Conservation (phyloP, 1,140 invertebrate genomes). For the Drosophila malerkotliana region DNA sequence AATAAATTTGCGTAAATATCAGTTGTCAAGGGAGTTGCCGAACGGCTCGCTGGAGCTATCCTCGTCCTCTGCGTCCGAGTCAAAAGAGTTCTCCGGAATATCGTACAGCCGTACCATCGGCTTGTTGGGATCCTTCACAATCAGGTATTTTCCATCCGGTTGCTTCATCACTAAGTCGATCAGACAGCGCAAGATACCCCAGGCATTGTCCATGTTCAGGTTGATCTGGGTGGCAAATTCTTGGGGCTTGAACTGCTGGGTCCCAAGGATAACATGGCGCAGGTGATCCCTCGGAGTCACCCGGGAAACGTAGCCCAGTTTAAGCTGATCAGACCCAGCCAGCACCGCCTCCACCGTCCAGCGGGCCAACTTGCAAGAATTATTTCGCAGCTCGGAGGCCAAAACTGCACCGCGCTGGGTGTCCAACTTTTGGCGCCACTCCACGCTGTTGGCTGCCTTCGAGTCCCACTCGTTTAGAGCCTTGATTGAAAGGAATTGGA, state of each 20-base stretch:
- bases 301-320: slow-evolving; percentile 99
- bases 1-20: slow-evolving; percentile 12
- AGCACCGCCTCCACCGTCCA: slow-evolving; percentile 99
- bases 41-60: slow-evolving; percentile 88
- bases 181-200: slow-evolving; percentile 98
- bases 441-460: slow-evolving; percentile 96
- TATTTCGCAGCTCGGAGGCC: slow-evolving; percentile 99
- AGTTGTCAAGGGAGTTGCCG: slow-evolving; percentile 12
- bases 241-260: slow-evolving; percentile 98
- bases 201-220: slow-evolving; percentile 99
- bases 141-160: slow-evolving; percentile 97
- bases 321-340: slow-evolving; percentile 98
- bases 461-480: slow-evolving; percentile 99
- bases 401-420: slow-evolving; percentile 98
- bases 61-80: slow-evolving; percentile 93
- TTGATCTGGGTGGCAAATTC: slow-evolving; percentile 99
- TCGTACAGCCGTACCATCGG: slow-evolving; percentile 97
- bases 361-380: slow-evolving; percentile 99
- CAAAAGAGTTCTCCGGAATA: slow-evolving; percentile 98
- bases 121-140: slow-evolving; percentile 99
- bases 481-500: slow-evolving; percentile 97
- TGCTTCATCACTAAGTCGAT: slow-evolving; percentile 99
- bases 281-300: slow-evolving; percentile 95
- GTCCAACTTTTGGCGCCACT: slow-evolving; percentile 99
- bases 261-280: slow-evolving; percentile 98